Conservation (phyloP, 1,140 invertebrate genomes). For the Cardiocondyla obscurior region DNA sequence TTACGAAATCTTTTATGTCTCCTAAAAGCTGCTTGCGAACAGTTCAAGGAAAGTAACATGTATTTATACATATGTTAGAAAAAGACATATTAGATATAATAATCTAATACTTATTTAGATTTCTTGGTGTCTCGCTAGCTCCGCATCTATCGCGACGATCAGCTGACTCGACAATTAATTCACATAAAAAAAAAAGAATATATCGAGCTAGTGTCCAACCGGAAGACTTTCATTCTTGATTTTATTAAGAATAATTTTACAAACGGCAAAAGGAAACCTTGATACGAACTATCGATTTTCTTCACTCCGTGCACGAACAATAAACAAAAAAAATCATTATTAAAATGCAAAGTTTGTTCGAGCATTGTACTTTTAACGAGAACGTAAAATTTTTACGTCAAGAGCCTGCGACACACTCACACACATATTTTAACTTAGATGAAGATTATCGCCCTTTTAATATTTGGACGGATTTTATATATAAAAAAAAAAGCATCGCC, state of each 20-base stretch:
- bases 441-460: not conserved
- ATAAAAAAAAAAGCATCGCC: not conserved
- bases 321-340: not conserved
- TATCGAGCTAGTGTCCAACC: not conserved
- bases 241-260: not conserved
- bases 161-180: not conserved
- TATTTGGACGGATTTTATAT: not conserved
- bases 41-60: conserved; percentile 69
- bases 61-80: no score
- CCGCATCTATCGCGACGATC: conserved; percentile 31
- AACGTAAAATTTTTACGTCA: conserved; percentile 16
- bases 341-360: not conserved
- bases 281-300: not conserved
- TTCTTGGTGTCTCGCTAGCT: conserved; percentile 64
- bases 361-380: not conserved
- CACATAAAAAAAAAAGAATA: not conserved
- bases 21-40: conserved; percentile 83
- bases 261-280: not conserved
- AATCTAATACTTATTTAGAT: conserved; percentile 7
- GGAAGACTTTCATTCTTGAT: not conserved
- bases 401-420: conserved; percentile 73
- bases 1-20: conserved; percentile 84
- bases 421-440: conserved; percentile 82
- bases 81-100: conserved; percentile 7
- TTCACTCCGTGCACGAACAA: not conserved